phyloP scores from a whole-genome alignment of 2,113 vertebrate species.

The Alligator mississippiensis region DNA sequence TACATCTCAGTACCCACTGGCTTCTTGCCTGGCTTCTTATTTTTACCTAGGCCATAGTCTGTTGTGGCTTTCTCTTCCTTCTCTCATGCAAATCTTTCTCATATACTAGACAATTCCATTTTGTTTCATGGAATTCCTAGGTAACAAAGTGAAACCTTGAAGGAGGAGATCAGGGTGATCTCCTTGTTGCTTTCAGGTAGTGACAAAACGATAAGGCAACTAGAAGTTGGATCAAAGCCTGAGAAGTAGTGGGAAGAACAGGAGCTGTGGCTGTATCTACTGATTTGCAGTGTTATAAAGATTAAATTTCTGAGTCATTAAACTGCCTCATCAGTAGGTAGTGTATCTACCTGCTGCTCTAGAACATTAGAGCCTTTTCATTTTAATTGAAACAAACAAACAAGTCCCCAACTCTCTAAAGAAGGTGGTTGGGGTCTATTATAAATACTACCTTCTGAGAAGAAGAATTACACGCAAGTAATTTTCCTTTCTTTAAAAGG shows the following conservation, averaged over 20 bases:
- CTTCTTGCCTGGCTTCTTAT: background rate
- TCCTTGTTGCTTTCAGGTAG: background rate
- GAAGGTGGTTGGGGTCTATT: background rate
- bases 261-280: constrained; percentile 6
- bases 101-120: background rate
- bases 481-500: constrained; percentile 62
- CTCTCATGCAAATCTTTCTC: background rate
- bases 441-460: constrained; percentile 51
- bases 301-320: constrained; percentile 60
- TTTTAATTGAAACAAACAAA: constrained; percentile 21
- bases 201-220: background rate
- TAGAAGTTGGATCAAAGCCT: background rate
- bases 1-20: background rate
- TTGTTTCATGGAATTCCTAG: background rate
- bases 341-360: constrained; percentile 19
- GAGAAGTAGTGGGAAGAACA: background rate
- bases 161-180: background rate
- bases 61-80: background rate
- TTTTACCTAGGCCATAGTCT: background rate
- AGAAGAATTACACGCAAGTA: constrained; percentile 51
- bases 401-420: constrained; percentile 23
- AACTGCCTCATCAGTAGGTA: constrained; percentile 41
- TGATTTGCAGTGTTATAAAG: background rate
- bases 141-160: background rate
- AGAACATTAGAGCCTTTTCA: constrained; percentile 10